Conservation (phyloP, 2,113 vertebrate species). For the Seriola rivoliana region DNA sequence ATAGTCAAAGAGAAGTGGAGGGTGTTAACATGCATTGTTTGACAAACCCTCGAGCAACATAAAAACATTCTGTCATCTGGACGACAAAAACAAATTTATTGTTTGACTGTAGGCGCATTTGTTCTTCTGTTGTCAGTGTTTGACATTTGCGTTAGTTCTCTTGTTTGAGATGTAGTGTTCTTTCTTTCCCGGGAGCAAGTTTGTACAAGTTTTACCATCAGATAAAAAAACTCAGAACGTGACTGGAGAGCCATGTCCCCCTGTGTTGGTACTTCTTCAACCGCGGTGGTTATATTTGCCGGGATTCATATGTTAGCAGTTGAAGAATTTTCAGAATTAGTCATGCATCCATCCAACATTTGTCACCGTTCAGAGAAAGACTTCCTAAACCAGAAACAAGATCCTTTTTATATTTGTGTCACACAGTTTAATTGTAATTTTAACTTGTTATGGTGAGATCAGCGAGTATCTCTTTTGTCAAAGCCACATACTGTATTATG, state of each 20-base stretch:
- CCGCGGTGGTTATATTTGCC: no score
- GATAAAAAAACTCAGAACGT: neutral
- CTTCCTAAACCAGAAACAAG: no score
- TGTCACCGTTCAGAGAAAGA: no score
- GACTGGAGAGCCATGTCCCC: neutral
- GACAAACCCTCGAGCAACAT: neutral
- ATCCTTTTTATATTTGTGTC: no score
- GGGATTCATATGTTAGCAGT: neutral
- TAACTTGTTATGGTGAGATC: no score
- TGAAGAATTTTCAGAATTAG: no score
- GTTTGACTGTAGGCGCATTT: neutral
- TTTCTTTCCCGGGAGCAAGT: slow-evolving; percentile 1
- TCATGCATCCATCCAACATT: no score
- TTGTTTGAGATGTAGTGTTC: neutral
- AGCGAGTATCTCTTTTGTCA: no score
- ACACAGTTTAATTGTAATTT: no score
- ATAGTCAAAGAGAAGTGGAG: neutral
- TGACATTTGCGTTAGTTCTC: neutral
- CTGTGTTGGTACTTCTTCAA: no score
- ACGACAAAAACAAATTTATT: neutral
- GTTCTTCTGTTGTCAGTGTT: neutral
- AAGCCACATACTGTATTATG: no score
- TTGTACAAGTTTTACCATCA: neutral
- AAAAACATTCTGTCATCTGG: neutral
- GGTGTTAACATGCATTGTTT: neutral